phyloP scores from a whole-genome alignment of 1,140 invertebrate species.

The Amphibalanus amphitrite region DNA sequence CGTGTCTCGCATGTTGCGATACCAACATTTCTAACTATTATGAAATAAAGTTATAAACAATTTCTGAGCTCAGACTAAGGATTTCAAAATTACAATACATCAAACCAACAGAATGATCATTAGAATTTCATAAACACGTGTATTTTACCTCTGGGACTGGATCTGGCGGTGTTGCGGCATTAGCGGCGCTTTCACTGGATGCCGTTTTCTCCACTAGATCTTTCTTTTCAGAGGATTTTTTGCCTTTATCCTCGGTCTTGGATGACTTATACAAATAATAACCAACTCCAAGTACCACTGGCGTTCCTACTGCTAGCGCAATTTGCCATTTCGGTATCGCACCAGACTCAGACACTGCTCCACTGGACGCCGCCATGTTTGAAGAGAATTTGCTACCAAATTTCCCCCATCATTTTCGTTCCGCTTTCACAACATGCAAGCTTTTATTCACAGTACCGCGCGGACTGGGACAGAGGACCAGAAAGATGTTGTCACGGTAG shows the following conservation, averaged over 20 bases:
- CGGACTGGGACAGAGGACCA: too few relatives aligned
- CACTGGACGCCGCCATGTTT: conserved; percentile 19
- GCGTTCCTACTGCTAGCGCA: conserved; percentile 56
- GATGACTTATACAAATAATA: conserved; percentile 54
- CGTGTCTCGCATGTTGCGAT: background rate
- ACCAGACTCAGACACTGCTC: conserved; percentile 7
- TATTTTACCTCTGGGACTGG: conserved; percentile 16
- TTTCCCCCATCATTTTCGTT: too few relatives aligned
- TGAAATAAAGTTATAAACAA: too few relatives aligned
- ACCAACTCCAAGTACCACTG: conserved; percentile 58
- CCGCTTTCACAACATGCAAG: too few relatives aligned
- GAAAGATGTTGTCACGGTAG: too few relatives aligned
- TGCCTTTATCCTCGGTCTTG: conserved; percentile 18
- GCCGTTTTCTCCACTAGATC: conserved; percentile 9
- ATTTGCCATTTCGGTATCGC: conserved; percentile 46
- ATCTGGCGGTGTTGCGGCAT: conserved; percentile 1
- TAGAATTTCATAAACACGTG: conserved; percentile 18
- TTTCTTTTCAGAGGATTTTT: conserved; percentile 10
- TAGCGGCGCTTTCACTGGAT: conserved; percentile 5
- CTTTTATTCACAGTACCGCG: too few relatives aligned
- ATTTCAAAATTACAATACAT: conserved; percentile 3
- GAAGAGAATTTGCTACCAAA: too few relatives aligned
- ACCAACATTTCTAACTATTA: too few relatives aligned
- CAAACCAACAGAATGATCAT: too few relatives aligned
- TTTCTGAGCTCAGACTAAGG: too few relatives aligned